Evolutionary conservation across 2,113 vertebrate species (phyloP).

Genomic region (Rattus rattus): DNA sequence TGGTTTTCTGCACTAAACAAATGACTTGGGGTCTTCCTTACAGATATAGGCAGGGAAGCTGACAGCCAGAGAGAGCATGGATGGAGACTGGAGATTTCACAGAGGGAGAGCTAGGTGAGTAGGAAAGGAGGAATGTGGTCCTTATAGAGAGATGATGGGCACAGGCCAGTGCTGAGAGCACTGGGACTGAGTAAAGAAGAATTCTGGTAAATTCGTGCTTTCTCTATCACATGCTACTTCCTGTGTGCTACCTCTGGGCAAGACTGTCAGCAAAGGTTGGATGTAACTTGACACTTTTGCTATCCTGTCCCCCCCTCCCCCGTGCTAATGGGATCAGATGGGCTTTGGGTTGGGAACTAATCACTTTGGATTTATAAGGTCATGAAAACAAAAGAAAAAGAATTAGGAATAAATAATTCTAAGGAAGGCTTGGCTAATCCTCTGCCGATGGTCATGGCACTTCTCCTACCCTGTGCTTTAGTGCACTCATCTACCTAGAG

Average conservation of each 20-base stretch:
- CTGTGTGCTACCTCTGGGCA: not conserved
- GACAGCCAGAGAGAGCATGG: not conserved
- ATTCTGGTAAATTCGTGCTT: not conserved
- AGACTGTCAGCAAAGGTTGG: not conserved
- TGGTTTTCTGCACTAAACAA: not conserved
- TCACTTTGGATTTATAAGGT: not conserved
- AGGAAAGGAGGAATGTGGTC: not conserved
- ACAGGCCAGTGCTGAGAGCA: not conserved
- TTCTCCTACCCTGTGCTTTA: not conserved
- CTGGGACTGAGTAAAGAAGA: not conserved
- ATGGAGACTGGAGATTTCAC: not conserved
- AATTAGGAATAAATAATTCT: not conserved
- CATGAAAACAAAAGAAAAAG: not conserved
- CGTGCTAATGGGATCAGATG: not conserved
- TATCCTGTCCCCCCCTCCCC: not conserved
- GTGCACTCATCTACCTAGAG: not conserved
- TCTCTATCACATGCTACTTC: not conserved
- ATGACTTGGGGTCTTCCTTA: not conserved
- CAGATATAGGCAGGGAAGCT: not conserved
- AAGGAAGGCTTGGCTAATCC: not conserved
- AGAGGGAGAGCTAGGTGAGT: fast-evolving
- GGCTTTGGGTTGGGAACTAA: not conserved
- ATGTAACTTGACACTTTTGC: not conserved
- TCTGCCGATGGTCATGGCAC: not conserved
- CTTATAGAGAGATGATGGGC: not conserved